Evolutionary conservation across 2,797 vertebrate species (phyloP).

Genomic region (Euthynnus affinis): DNA sequence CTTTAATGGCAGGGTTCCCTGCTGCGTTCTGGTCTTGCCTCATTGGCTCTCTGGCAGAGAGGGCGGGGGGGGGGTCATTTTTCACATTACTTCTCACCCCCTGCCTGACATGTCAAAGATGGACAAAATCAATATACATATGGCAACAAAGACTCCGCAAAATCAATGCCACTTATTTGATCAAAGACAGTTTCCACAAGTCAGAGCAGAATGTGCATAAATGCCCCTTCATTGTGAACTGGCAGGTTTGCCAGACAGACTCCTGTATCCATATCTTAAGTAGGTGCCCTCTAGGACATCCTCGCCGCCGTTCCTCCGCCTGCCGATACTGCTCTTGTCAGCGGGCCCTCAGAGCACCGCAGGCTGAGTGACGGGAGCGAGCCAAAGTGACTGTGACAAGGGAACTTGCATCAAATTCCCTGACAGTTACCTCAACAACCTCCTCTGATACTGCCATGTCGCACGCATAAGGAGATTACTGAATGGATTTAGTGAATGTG

Average conservation of each 20-base stretch:
- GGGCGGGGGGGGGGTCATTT: slow-evolving; percentile 67
- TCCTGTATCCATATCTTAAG: slow-evolving; percentile 28
- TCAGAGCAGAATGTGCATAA: slow-evolving; percentile 29
- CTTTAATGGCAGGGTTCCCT: slow-evolving; percentile 57
- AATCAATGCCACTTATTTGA: slow-evolving; percentile 79
- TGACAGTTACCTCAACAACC: slow-evolving; percentile 75
- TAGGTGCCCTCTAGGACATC: slow-evolving; percentile 59
- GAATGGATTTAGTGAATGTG: slow-evolving; percentile 75
- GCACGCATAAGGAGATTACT: slow-evolving; percentile 75
- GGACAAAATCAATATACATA: slow-evolving; percentile 78
- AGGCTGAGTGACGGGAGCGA: slow-evolving; percentile 67
- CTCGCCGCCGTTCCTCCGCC: slow-evolving; percentile 34
- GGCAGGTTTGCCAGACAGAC: slow-evolving; percentile 44
- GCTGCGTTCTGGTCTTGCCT: slow-evolving; percentile 53
- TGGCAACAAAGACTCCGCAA: slow-evolving; percentile 69
- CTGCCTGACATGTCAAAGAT: slow-evolving; percentile 72
- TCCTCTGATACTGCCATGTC: slow-evolving; percentile 67
- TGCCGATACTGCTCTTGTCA: slow-evolving; percentile 61
- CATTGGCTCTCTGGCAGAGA: slow-evolving; percentile 56
- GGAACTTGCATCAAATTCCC: slow-evolving; percentile 72
- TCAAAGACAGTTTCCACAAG: slow-evolving; percentile 68
- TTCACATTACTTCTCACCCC: slow-evolving; percentile 75
- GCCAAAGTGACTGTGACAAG: slow-evolving; percentile 72
- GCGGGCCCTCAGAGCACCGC: slow-evolving; percentile 63
- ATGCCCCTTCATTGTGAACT: slow-evolving; percentile 16